A percentile compares a stretch with the other conserved stretches of the same genome.
phyloP scores from a whole-genome alignment of 1,140 invertebrate genomes.

The Chelonus insularis region DNA sequence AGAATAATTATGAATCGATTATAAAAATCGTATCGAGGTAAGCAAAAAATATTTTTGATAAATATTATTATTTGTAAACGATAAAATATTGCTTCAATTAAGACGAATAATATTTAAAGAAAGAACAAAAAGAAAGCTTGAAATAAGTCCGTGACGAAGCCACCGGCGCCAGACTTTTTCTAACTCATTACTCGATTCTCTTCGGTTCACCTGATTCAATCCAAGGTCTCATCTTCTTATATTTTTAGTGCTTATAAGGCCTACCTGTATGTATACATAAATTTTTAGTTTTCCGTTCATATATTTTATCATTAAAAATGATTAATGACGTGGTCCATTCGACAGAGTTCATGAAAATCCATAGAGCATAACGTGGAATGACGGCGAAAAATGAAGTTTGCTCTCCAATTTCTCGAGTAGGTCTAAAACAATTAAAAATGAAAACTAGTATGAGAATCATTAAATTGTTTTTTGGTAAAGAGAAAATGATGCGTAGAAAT shows the following conservation, averaged over 20 bases:
- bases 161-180: conserved; percentile 48
- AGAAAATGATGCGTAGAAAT: background rate
- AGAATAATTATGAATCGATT: too few species aligned
- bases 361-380: background rate
- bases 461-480: background rate
- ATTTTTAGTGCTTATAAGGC: background rate
- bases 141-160: conserved; percentile 51
- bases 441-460: background rate
- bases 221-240: conserved; percentile 25
- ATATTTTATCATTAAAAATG: too few species aligned
- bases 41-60: too few species aligned
- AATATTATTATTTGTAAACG: too few species aligned
- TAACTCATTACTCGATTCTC: conserved; percentile 57
- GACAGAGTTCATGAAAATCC: too few species aligned
- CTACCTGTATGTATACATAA: too few species aligned
- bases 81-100: too few species aligned
- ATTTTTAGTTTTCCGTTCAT: background rate
- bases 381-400: background rate
- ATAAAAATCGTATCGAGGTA: too few species aligned
- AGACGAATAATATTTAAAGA: background rate
- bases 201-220: conserved; percentile 35
- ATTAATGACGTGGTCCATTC: too few species aligned
- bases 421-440: background rate
- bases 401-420: background rate
- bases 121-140: conserved; percentile 36